phyloP scores from a whole-genome alignment of 2,888 invertebrate genomes.

The Myopa testacea region DNA sequence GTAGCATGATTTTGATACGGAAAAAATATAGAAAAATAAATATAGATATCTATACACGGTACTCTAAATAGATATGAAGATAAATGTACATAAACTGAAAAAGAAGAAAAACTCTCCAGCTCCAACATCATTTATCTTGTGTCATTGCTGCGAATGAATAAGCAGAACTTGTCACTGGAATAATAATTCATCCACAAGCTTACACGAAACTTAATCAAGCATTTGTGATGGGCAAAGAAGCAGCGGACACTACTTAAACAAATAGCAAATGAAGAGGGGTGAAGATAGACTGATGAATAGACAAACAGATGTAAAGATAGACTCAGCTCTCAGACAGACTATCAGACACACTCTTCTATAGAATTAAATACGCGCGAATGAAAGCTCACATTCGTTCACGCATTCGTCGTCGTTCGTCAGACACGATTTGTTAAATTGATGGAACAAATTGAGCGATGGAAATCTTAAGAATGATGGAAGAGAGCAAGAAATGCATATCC shows the following conservation, averaged over 20 bases:
- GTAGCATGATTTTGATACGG: not conserved
- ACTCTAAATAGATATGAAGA: not conserved
- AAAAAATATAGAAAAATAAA: not conserved
- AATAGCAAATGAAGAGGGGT: not conserved
- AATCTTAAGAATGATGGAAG: not conserved
- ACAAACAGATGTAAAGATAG: not conserved
- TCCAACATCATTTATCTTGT: conserved; percentile 29
- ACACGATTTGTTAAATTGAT: not conserved
- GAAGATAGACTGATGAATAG: not conserved
- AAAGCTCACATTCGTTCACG: not conserved
- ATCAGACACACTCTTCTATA: not conserved
- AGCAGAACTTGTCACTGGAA: conserved; percentile 24
- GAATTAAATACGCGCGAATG: not conserved
- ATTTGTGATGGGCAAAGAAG: not conserved
- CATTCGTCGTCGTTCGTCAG: not conserved
- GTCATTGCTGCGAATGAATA: conserved; percentile 18
- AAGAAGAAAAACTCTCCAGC: conserved; percentile 4
- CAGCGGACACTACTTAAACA: not conserved
- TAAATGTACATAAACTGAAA: conserved; percentile 1
- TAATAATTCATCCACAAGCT: conserved; percentile 30
- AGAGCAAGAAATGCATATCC: too few relatives aligned
- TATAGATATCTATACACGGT: not conserved
- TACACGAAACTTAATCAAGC: conserved; percentile 35
- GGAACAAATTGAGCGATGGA: not conserved
- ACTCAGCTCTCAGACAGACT: not conserved